Evolutionary conservation across 1,140 invertebrate genomes (phyloP), one percentile per base, ranked within the genome.

Genomic region (Steinernema feltiae): DNA sequence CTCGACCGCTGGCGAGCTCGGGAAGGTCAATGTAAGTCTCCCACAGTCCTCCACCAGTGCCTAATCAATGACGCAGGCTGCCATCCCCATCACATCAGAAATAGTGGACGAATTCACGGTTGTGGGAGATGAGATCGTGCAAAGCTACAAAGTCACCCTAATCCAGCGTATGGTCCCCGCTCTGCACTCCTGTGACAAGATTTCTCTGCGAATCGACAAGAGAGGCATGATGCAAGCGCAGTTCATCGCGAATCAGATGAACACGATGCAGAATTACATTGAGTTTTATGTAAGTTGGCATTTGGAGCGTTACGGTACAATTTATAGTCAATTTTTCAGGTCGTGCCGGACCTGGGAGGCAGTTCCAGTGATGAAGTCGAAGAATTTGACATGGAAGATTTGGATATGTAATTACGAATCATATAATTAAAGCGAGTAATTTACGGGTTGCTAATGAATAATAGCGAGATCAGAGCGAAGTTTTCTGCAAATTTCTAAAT

Each of bases 231-330:
- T 63, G 2, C 24, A 27, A 3, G 53, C 24, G 15, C 53, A 63
- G 24, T 63, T 63, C 24, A 63, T 63, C 12, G 53, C 53, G 7
- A 27, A 27, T 12, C 53, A 63, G 53, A 17, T 27, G 53, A 63
- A 27, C 24, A 27, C 3, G 24, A 27, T 63, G 53, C 15, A 63
- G 15, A 63, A 63, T 27, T 63, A 63, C 53, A 63, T 63, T 27
- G 53, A 63, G 53, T 63, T n/a, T 27, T 63, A n/a, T 63, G 53
- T 63, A 7, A 63, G 53, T 63, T n/a, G n/a, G n/a, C n/a, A n/a
- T 63, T 27, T 27, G 24, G 15, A n/a, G 24, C 53, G 7, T 63
- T 15, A n/a, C n/a, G n/a, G n/a, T n/a, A n/a, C n/a, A n/a, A n/a
- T n/a, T n/a, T n/a, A n/a, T n/a, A n/a, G n/a, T n/a, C n/a, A n/a